Percentiles rank a stretch among this genome's conserved stretches.
Evolutionary conservation across 2,113 vertebrate genomes (phyloP).

Genomic region (Salvelinus namaycush): DNA sequence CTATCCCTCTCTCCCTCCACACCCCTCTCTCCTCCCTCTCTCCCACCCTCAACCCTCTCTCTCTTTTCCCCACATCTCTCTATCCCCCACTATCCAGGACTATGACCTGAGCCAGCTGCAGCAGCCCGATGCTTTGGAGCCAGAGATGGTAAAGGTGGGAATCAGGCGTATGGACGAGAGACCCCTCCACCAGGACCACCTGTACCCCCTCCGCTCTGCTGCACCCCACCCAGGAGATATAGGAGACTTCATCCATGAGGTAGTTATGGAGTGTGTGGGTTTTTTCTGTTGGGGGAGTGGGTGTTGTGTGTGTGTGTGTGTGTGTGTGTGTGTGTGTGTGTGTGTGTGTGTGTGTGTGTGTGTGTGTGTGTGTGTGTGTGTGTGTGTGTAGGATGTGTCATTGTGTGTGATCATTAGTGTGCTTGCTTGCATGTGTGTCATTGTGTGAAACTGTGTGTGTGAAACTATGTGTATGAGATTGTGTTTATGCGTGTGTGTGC

Average conservation of each 20-base stretch:
- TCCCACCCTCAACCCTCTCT: background rate
- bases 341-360: too few relatives aligned
- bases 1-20: too few relatives aligned
- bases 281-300: too few relatives aligned
- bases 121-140: slow-evolving; percentile 93
- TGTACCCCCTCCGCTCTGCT: slow-evolving; percentile 91
- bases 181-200: slow-evolving; percentile 92
- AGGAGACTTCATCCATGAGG: slow-evolving; percentile 98
- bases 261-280: slow-evolving; percentile 50
- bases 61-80: background rate
- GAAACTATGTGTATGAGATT: too few relatives aligned
- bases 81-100: slow-evolving; percentile 74
- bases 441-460: too few relatives aligned
- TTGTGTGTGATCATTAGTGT: too few relatives aligned
- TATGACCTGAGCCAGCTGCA: slow-evolving; percentile 98
- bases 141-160: slow-evolving; percentile 92
- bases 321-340: too few relatives aligned
- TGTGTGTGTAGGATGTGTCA: background rate
- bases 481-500: background rate
- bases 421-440: too few relatives aligned
- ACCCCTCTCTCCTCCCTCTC: background rate
- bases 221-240: slow-evolving; percentile 97
- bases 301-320: too few relatives aligned
- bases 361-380: background rate
- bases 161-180: slow-evolving; percentile 93